phyloP scores from a whole-genome alignment of 2,797 vertebrate genomes.

The Thunnus albacares region DNA sequence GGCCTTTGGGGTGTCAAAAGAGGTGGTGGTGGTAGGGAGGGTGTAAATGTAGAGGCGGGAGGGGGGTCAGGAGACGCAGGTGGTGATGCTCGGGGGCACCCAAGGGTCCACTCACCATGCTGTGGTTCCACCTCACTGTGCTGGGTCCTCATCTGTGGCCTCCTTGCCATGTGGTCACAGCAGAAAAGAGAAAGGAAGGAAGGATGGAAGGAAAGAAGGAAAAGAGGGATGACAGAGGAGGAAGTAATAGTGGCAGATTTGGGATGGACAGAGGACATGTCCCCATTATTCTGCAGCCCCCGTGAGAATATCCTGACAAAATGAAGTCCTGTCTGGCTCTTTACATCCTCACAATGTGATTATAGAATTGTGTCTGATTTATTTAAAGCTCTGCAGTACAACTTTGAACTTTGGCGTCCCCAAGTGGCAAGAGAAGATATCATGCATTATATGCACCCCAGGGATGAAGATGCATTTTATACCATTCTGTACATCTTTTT shows the following conservation, averaged over 20 bases:
- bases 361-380: conserved; percentile 75
- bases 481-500: neutral
- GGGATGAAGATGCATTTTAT: conserved; percentile 8
- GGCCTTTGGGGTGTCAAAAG: conserved; percentile 68
- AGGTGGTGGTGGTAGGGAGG: conserved; percentile 35
- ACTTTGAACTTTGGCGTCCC: conserved; percentile 64
- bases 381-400: conserved; percentile 53
- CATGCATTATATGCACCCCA: neutral
- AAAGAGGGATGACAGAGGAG: conserved; percentile 5
- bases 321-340: conserved; percentile 72
- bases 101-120: conserved; percentile 75
- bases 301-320: conserved; percentile 74
- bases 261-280: conserved; percentile 78
- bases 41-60: conserved; percentile 42
- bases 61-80: conserved; percentile 80
- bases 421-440: conserved; percentile 53
- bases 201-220: neutral
- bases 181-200: neutral
- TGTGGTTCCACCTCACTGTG: conserved; percentile 75
- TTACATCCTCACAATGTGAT: conserved; percentile 70
- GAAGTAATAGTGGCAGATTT: conserved; percentile 64
- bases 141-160: conserved; percentile 75
- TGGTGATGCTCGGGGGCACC: conserved; percentile 83
- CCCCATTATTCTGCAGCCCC: conserved; percentile 60
- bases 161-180: conserved; percentile 66